phyloP scores from a whole-genome alignment of 2,797 vertebrate genomes.

The Sphenopsis melanotis region DNA sequence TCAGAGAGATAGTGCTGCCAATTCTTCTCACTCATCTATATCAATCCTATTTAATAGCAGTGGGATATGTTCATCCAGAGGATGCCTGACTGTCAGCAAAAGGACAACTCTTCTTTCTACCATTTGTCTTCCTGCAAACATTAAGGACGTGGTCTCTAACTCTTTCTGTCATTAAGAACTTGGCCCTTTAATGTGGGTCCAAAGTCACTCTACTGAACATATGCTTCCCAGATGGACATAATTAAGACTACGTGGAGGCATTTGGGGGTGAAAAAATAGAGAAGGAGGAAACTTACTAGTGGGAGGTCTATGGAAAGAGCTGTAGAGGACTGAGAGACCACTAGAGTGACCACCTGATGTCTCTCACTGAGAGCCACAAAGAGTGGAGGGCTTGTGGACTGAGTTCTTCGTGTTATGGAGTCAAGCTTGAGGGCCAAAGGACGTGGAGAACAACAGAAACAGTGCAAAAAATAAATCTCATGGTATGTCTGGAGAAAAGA shows the following conservation, averaged over 20 bases:
- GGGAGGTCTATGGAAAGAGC: conserved; percentile 14
- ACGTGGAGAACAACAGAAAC: background rate
- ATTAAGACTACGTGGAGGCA: background rate
- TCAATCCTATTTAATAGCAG: background rate
- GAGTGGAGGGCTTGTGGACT: background rate
- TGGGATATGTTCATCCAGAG: background rate
- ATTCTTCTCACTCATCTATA: background rate
- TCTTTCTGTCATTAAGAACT: conserved; percentile 14
- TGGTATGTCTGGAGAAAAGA: background rate
- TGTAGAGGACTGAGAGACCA: background rate
- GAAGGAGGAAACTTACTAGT: conserved; percentile 26
- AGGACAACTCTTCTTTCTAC: background rate
- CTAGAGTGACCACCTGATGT: background rate
- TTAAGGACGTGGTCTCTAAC: conserved; percentile 3
- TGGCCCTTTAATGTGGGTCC: conserved; percentile 41
- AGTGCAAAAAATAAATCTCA: background rate
- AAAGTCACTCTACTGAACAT: conserved; percentile 35
- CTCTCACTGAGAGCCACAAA: background rate
- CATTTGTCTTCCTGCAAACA: background rate
- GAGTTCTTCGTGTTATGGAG: background rate
- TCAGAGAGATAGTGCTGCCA: background rate
- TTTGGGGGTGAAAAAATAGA: conserved; percentile 45
- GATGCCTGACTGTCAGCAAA: background rate
- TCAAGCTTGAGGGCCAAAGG: background rate
- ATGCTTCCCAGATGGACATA: conserved; percentile 27